Conservation (phyloP, 2,113 vertebrate species). For the Ceyx melanurus region DNA sequence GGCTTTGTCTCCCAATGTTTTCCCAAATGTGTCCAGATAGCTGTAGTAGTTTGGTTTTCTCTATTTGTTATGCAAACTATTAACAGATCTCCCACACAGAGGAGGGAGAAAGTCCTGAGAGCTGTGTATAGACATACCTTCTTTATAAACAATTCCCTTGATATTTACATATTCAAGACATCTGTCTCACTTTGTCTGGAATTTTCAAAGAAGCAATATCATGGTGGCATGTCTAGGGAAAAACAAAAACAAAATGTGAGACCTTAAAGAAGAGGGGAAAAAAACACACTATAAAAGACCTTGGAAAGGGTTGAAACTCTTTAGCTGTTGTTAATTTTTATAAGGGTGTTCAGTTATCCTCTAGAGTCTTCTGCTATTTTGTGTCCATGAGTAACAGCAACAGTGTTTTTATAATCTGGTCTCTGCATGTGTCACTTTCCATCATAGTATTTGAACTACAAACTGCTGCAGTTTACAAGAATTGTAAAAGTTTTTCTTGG, state of each 20-base stretch:
- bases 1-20: background rate
- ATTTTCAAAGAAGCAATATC: background rate
- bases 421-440: background rate
- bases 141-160: background rate
- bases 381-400: background rate
- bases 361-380: background rate
- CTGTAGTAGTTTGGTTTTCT: background rate
- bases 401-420: background rate
- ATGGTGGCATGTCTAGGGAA: background rate
- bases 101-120: background rate
- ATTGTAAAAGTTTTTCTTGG: background rate
- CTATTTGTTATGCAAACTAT: constrained; percentile 1
- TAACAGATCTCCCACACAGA: background rate
- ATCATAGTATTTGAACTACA: background rate
- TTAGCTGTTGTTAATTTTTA: background rate
- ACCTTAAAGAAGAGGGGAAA: background rate
- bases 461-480: background rate
- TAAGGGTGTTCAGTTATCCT: background rate
- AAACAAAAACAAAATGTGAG: background rate
- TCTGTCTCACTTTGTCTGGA: constrained; percentile 5
- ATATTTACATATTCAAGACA: background rate
- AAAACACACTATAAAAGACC: background rate
- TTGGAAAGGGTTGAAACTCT: background rate
- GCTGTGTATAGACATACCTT: background rate
- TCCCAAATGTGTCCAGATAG: background rate